Base-by-base conservation (phyloP, 2,888 invertebrate species). In the Rhagonycha lutea region DNA sequence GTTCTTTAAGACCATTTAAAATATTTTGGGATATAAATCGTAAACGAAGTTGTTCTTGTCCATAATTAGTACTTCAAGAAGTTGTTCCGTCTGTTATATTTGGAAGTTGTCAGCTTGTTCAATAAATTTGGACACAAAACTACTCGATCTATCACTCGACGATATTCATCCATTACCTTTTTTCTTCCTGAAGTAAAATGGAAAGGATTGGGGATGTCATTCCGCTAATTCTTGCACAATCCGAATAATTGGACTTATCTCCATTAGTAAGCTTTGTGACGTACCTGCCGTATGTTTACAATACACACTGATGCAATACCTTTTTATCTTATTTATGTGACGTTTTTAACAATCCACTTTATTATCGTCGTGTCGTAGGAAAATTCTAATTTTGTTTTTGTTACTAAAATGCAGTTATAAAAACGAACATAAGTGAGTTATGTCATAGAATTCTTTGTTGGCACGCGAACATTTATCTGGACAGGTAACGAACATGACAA, bases 391-490 rank as follows among this genome's bases (percentile, higher is more conserved):
- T 32, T n/a, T 12, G 5, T 32, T 32, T 32, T 47, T n/a, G 47
- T 47, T 47, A 47, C n/a, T 47, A 7, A 47, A 47, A 47, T 47
- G 47, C 47, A 47, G 47, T 47, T 69, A 74, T 14, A 63, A 12
- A 26, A 67, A 60, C 4, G 4, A 32, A 70, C 67, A 65, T 73
- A 69, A 67, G 72, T 74, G 61, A 72, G 67, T 74, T 74, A 77
- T 77, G 77, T 74, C 77, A 74, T 65, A 32, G 62, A 60, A 69
- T 77, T 70, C 72, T 73, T 69, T 62, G 14, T 7, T 47, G 74
- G 74, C 77, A 77, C 77, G 77, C 77, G 77, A 77, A 72, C 74
- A 74, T 74, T 72, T 65, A 77, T 77, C 74, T 77, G 65, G 10
- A 68, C 74, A 68, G 67, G 74, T 74, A 77, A 74, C 67, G 74